Percentiles rank a stretch among this genome's conserved stretches.
phyloP scores from a whole-genome alignment of 2,888 invertebrate species.

The Campoletis raptor region DNA sequence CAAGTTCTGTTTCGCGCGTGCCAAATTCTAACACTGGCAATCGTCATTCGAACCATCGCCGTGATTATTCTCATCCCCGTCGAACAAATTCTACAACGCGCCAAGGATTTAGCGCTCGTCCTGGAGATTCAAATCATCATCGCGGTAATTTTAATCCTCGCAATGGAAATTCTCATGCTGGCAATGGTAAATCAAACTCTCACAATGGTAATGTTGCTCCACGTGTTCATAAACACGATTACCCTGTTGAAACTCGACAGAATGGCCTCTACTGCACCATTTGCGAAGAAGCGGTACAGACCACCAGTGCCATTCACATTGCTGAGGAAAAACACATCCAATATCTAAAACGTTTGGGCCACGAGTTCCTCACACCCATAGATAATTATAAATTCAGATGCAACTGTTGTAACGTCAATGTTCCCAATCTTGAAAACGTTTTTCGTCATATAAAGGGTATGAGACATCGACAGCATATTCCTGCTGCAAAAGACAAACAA shows the following conservation, averaged over 20 bases:
- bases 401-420: slow-evolving; percentile 10
- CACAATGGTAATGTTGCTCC: not conserved
- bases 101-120: not conserved
- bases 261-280: slow-evolving; percentile 17
- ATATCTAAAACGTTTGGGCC: slow-evolving; percentile 3
- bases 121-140: not conserved
- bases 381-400: slow-evolving; percentile 20
- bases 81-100: not conserved
- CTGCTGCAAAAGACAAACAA: not conserved
- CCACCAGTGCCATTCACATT: not conserved
- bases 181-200: not conserved
- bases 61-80: not conserved
- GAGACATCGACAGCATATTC: not conserved
- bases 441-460: slow-evolving; percentile 42
- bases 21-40: not conserved
- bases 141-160: not conserved
- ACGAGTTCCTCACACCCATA: not conserved
- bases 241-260: not conserved
- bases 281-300: not conserved
- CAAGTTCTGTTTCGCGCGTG: not conserved
- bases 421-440: slow-evolving; percentile 36
- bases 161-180: not conserved
- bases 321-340: not conserved
- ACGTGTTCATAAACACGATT: not conserved
- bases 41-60: not conserved